Evolutionary conservation across 2,797 vertebrate species (phyloP).

Genomic region (Poeciliopsis turneri): DNA sequence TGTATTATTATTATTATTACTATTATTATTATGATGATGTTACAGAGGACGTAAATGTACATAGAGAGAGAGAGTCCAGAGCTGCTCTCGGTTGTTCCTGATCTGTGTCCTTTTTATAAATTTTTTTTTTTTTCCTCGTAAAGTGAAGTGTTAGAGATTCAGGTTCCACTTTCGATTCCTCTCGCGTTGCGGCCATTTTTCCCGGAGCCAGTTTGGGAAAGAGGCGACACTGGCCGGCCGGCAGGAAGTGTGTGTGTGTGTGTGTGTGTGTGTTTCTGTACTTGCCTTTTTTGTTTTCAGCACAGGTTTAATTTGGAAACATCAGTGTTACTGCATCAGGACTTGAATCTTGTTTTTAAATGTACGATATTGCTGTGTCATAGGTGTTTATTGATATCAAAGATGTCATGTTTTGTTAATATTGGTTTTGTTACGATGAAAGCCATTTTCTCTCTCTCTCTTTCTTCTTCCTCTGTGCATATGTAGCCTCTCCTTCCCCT

Average conservation of each 20-base stretch:
- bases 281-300: constrained; percentile 32
- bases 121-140: constrained; percentile 31
- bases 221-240: not conserved
- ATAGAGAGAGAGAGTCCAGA: constrained; percentile 68
- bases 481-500: constrained; percentile 12
- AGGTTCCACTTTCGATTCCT: constrained; percentile 52
- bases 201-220: constrained; percentile 15
- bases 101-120: constrained; percentile 42
- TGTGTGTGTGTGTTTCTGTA: constrained; percentile 16
- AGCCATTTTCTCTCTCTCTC: constrained; percentile 46
- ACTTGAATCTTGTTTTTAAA: constrained; percentile 76
- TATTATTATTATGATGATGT: constrained; percentile 61
- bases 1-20: constrained; percentile 55
- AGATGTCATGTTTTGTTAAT: constrained; percentile 70
- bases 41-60: constrained; percentile 68
- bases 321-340: constrained; percentile 86
- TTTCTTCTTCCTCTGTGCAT: constrained; percentile 27
- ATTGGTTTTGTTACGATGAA: constrained; percentile 69
- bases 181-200: constrained; percentile 1
- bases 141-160: constrained; percentile 61
- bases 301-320: constrained; percentile 54
- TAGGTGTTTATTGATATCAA: constrained; percentile 57
- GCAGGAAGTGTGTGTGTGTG: constrained; percentile 31
- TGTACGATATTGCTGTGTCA: constrained; percentile 60
- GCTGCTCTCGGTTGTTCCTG: constrained; percentile 65